Evolutionary conservation across 2,797 vertebrate genomes (phyloP).

Genomic region (Coranthus polyacanthus): DNA sequence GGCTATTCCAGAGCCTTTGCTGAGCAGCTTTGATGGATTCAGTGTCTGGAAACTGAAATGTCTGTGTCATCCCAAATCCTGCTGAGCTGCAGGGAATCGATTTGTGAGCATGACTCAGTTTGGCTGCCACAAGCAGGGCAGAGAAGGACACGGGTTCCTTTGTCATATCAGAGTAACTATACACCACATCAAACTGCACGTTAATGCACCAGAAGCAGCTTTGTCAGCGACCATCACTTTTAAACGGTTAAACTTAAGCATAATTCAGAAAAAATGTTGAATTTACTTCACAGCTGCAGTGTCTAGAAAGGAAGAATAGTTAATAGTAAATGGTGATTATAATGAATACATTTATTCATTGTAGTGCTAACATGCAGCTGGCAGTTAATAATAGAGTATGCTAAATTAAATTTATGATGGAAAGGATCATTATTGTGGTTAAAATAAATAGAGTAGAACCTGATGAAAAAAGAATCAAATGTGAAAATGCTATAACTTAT

Average conservation of each 20-base stretch:
- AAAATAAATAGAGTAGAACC: neutral
- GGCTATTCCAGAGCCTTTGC: slow-evolving; percentile 17
- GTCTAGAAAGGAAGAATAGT: neutral
- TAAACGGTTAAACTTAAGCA: too few species aligned
- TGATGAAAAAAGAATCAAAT: neutral
- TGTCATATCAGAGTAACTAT: slow-evolving; percentile 25
- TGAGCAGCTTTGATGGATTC: slow-evolving; percentile 47
- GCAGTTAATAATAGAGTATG: neutral
- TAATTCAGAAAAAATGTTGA: too few species aligned
- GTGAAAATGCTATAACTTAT: neutral
- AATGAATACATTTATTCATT: neutral
- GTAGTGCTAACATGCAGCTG: neutral
- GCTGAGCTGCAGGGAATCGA: slow-evolving; percentile 51
- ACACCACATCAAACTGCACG: slow-evolving; percentile 33
- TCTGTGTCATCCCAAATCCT: slow-evolving; percentile 50
- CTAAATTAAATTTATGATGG: neutral
- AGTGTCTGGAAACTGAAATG: slow-evolving; percentile 45
- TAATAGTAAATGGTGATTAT: neutral
- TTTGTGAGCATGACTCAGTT: slow-evolving; percentile 47
- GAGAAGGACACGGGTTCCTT: slow-evolving; percentile 33
- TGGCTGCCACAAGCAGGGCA: slow-evolving; percentile 22
- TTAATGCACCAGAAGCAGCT: slow-evolving; percentile 13
- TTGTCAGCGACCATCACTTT: slow-evolving; percentile 19
- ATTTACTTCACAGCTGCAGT: neutral
- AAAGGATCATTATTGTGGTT: neutral